Base-by-base conservation (phyloP, 2,888 invertebrate species). In the Dioctria rufipes region DNA sequence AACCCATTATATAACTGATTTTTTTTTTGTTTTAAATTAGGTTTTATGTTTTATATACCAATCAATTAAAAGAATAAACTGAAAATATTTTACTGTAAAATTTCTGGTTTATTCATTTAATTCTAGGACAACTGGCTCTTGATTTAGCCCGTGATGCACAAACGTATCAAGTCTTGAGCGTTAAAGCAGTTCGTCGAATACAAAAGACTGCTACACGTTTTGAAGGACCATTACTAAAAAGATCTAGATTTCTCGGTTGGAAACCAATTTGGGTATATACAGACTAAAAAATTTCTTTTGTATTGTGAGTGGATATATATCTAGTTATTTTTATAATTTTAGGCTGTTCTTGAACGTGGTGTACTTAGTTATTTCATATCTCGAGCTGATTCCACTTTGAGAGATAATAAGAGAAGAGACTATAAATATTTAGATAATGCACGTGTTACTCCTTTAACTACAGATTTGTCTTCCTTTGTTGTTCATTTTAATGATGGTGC, bases 361-460 rank as follows among this genome's bases (percentile, higher is more conserved):
- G 93, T 93, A 3, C 87, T 93, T 0, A 90, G 92, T 0, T 92
- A 92, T 88, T 92, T 91, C 88, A 89, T 89, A 54, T 90, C 89
- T 0, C 90, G 93, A 37, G 93, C 92, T 0, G 93, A 93, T 85
- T 93, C 93, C 3, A 91, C 91, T 2, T 89, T 90, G 2, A 90
- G 90, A 0, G 90, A 92, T 3, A 90, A 91, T 84, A 89, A 89
- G 83, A 87, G 91, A 73, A 90, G 92, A 84, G 90, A 91, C 40
- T 92, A 92, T 85, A 92, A 93, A 87, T 93, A 93, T 89, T 88
- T 93, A 61, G 93, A 94, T 88, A 91, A 91, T 8, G 92, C 93
- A 4, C 86, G 88, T 43, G 87, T 92, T 2, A 83, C 87, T 42
- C 89, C 91, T 3, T 86, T 90, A 5, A 88, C 86, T 75, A 83